These are phyloP conservation scores for Coranthus polyacanthus DNA, from an alignment of 2,797 vertebrate genomes.

Conservation along the genomic window DNA sequence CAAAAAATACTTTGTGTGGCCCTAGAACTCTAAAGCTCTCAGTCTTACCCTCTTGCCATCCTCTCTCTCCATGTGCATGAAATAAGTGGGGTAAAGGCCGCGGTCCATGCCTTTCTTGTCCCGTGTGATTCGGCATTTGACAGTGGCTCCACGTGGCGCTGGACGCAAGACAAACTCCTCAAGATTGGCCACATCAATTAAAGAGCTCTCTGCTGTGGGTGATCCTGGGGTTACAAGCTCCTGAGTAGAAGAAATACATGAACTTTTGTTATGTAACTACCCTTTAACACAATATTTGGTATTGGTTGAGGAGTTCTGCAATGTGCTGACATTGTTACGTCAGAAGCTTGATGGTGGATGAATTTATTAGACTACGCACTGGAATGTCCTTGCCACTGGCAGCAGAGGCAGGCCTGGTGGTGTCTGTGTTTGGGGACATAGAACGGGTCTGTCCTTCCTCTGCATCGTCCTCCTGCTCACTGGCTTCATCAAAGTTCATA, in stretches of 20 bases:
- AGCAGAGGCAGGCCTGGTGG: conserved; percentile 87
- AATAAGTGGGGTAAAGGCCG: conserved; percentile 96
- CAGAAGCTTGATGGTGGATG: neutral
- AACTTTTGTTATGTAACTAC: neutral
- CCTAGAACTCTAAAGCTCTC: neutral
- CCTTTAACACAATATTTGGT: neutral
- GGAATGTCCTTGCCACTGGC: conserved; percentile 86
- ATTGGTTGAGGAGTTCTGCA: neutral
- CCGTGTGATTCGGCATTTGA: conserved; percentile 94
- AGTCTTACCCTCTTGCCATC: conserved; percentile 90
- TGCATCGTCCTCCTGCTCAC: conserved; percentile 87
- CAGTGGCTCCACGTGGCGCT: conserved; percentile 89
- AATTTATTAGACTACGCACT: conserved; percentile 75
- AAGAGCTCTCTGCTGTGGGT: conserved; percentile 80
- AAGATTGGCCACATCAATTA: conserved; percentile 88
- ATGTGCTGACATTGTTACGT: neutral
- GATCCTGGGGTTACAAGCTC: conserved; percentile 84
- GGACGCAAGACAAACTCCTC: conserved; percentile 93
- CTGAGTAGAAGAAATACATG: conserved; percentile 62
- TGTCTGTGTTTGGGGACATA: conserved; percentile 80
- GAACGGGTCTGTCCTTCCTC: conserved; percentile 79
- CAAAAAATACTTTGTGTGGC: neutral
- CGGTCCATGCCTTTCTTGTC: conserved; percentile 98
- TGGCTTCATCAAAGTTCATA: conserved; percentile 91
- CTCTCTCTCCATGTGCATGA: conserved; percentile 96